Conservation (phyloP, 2,113 vertebrate species). For the Brienomyrus brachyistius region DNA sequence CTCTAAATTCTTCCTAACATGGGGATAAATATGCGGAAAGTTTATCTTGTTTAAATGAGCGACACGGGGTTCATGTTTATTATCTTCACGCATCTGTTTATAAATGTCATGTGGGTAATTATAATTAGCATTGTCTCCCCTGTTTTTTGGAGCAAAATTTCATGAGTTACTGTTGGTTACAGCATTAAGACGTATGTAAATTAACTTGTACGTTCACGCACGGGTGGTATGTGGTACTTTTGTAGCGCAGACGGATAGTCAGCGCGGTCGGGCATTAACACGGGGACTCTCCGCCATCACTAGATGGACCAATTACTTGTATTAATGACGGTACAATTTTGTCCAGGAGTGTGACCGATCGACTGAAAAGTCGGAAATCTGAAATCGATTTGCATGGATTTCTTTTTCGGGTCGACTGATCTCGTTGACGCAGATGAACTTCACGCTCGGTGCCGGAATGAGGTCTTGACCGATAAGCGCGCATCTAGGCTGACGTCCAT, state of each 20-base stretch:
- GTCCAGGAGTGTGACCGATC: neutral
- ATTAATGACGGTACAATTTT: neutral
- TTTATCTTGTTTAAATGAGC: neutral
- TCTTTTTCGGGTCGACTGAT: neutral
- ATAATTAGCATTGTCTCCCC: neutral
- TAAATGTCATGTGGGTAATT: neutral
- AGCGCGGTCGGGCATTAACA: neutral
- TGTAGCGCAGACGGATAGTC: neutral
- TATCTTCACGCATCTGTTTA: neutral
- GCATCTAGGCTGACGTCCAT: neutral
- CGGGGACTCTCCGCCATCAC: neutral
- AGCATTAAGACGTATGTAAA: neutral
- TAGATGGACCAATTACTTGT: neutral
- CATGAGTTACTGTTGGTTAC: neutral
- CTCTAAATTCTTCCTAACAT: neutral
- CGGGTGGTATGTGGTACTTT: neutral
- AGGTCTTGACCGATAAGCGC: neutral
- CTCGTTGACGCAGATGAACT: neutral
- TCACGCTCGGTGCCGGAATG: neutral
- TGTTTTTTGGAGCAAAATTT: neutral
- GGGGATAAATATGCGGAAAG: neutral
- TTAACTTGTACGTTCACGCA: neutral
- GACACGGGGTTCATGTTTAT: neutral
- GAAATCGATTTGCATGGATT: neutral
- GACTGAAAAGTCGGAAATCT: neutral